Conservation (phyloP, 2,888 invertebrate genomes). For the Heliconius charithonia region DNA sequence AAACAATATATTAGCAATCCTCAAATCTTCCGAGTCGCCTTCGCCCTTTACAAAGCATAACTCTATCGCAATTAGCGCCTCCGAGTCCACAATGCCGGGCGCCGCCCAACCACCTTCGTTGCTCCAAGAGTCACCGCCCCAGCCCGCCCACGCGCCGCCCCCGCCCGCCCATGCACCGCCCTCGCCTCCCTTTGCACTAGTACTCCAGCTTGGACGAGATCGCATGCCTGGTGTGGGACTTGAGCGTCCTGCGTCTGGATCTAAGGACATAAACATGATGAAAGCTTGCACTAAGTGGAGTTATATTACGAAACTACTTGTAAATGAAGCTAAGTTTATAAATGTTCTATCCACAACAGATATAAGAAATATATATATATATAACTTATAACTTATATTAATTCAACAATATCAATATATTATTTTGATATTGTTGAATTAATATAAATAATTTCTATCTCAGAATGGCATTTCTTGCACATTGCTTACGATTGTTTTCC, state of each 20-base stretch:
- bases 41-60: conserved; percentile 75
- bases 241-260: conserved; percentile 54
- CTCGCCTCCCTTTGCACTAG: conserved; percentile 24
- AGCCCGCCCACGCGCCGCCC: conserved; percentile 71
- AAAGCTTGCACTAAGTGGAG: no score
- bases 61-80: conserved; percentile 89
- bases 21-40: conserved; percentile 80
- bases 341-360: no score
- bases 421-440: no score
- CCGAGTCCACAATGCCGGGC: conserved; percentile 91
- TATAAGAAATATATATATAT: no score
- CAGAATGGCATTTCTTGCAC: no score
- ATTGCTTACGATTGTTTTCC: no score
- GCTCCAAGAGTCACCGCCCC: conserved; percentile 88
- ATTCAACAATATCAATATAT: no score
- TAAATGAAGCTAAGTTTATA: no score
- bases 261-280: neutral
- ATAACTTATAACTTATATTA: no score
- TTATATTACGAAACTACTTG: no score
- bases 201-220: conserved; percentile 47
- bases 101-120: conserved; percentile 86
- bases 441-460: no score
- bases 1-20: conserved; percentile 94
- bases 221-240: conserved; percentile 58
- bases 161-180: conserved; percentile 64